Evolutionary conservation across 2,888 invertebrate genomes (phyloP), one percentile per base, ranked within the genome.

Genomic region (Latrodectus elegans): DNA sequence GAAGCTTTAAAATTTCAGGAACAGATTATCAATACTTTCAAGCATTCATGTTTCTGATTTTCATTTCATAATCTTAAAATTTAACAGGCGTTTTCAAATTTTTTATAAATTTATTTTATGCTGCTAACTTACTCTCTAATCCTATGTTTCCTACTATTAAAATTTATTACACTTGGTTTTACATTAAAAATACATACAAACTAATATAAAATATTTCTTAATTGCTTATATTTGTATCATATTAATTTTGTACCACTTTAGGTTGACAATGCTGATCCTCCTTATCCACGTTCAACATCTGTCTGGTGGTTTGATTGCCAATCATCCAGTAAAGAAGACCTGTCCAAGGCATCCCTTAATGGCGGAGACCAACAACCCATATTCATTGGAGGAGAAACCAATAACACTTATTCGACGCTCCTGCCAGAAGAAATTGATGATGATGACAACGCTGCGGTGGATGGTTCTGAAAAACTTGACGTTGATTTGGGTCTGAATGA

Each of bases 301-400:
- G 95, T 95, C 92, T 98, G 98, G 98, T 98, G 98, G 98, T 96
- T 97, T 91, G 98, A 98, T 3, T 98, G 98, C 93, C 95, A 95
- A 60, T 73, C 88, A 0, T 52, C 81, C 12, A 87, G 76, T 67
- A 74, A 70, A 22, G 78, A 83, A 53, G 88, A 84, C 15, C 14
- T 83, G 22, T 74, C 67, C 65, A 87, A 87, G 49, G 81, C 88
- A n/a, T 83, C 84, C 6, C 80, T 88, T 49, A 78, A 78, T 8
- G 75, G 60, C 0, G 84, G 60, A 3, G 84, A 84, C 17, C 17
- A 55, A 11, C 15, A 65, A 26, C 75, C 88, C 38, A 72, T 88
- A 22, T 88, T 75, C 51, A 64, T 88, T 10, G 84, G 84, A 8
- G 73, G 26, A 0, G 70, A 68, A 12, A 49, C 38, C 14, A 68